phyloP scores from a whole-genome alignment of 2,888 invertebrate species.

The Dryococelus australis region DNA sequence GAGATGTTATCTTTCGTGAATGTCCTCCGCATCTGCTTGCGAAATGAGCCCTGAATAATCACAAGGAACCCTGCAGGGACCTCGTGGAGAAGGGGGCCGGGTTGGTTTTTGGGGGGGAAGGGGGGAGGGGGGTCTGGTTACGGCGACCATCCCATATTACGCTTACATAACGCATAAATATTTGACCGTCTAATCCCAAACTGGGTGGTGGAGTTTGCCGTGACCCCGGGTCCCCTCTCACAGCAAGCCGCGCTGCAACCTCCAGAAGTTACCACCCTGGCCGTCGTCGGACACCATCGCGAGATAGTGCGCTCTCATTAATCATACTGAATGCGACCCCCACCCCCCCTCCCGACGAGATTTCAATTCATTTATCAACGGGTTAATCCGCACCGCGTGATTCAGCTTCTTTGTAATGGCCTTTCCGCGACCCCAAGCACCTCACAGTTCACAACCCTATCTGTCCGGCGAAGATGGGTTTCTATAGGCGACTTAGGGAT shows the following conservation, averaged over 20 bases:
- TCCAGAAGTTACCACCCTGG: background rate
- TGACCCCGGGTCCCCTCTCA: background rate
- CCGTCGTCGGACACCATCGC: background rate
- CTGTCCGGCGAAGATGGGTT: too few species aligned
- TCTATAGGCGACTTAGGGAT: too few species aligned
- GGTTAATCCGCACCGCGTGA: too few species aligned
- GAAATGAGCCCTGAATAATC: background rate
- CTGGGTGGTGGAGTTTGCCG: background rate
- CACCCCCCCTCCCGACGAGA: too few species aligned
- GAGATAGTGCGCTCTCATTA: too few species aligned
- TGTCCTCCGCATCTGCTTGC: background rate
- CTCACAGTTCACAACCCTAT: too few species aligned
- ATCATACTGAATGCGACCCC: too few species aligned
- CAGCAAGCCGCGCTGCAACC: background rate
- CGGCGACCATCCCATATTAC: background rate
- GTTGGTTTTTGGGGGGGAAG: too few species aligned
- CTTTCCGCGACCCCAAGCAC: too few species aligned
- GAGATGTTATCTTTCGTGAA: background rate
- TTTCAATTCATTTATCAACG: too few species aligned
- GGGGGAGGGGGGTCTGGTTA: background rate
- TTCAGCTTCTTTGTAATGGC: too few species aligned
- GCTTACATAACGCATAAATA: conserved; percentile 2
- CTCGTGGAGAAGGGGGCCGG: too few species aligned
- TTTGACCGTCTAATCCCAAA: conserved; percentile 6
- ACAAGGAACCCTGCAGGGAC: background rate